A percentile compares a stretch with the other conserved stretches of the same genome.
Evolutionary conservation across 1,140 invertebrate species (phyloP).

Genomic region (Drosophila baimaii): DNA sequence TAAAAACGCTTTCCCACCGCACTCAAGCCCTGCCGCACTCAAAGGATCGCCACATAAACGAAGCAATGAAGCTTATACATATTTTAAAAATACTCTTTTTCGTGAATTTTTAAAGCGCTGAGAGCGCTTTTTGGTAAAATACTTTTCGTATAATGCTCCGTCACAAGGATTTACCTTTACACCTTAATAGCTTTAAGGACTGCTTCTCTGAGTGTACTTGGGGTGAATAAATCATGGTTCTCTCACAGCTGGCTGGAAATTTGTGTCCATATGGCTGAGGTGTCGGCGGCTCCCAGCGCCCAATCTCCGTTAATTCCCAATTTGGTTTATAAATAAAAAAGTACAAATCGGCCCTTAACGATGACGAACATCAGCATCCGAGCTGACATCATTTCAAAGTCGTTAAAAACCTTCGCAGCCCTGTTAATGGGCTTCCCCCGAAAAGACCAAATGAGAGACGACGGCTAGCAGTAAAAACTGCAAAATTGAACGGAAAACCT

Average conservation of each 20-base stretch:
- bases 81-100: slow-evolving; percentile 37
- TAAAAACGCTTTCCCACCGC: slow-evolving; percentile 19
- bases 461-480: slow-evolving; percentile 43
- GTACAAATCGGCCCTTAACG: slow-evolving; percentile 43
- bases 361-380: slow-evolving; percentile 50
- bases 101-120: slow-evolving; percentile 4
- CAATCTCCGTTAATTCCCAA: slow-evolving; percentile 58
- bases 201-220: slow-evolving; percentile 31
- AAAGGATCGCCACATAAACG: slow-evolving; percentile 37
- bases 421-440: slow-evolving; percentile 41
- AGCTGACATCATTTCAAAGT: slow-evolving; percentile 58
- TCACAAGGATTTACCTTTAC: slow-evolving; percentile 1
- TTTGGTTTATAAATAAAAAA: slow-evolving; percentile 61
- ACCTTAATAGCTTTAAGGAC: neutral
- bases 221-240: slow-evolving; percentile 54
- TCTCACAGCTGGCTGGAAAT: slow-evolving; percentile 36
- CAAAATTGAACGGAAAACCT: slow-evolving; percentile 49
- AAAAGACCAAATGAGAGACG: slow-evolving; percentile 37
- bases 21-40: neutral
- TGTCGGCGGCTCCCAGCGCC: slow-evolving; percentile 33
- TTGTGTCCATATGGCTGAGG: slow-evolving; percentile 53
- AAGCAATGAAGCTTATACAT: slow-evolving; percentile 34
- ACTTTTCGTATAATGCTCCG: neutral
- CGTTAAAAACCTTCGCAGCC: slow-evolving; percentile 43
- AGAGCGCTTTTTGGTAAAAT: slow-evolving; percentile 2